These are phyloP conservation scores for Pteronura brasiliensis DNA, from an alignment of 2,113 vertebrate genomes.

Conservation along the genomic window DNA sequence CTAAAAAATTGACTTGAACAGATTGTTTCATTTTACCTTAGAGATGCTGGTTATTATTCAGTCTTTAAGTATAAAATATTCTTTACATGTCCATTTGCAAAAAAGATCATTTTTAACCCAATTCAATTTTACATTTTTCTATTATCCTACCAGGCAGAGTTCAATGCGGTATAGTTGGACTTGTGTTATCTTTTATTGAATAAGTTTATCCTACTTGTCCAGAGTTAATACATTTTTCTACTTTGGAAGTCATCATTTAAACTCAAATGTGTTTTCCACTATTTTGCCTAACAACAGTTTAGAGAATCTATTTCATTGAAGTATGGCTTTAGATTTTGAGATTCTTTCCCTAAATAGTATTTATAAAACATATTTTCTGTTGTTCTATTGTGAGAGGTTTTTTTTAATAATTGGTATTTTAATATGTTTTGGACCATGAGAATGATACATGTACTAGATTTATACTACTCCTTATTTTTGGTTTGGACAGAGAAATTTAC, in stretches of 20 bases:
- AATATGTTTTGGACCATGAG: neutral
- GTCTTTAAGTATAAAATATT: slow-evolving; percentile 21
- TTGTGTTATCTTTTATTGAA: slow-evolving; percentile 41
- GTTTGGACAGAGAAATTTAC: neutral
- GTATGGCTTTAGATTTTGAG: slow-evolving; percentile 54
- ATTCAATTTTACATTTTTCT: slow-evolving; percentile 55
- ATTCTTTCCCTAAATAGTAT: slow-evolving; percentile 49
- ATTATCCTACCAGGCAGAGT: neutral
- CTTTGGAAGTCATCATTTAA: slow-evolving; percentile 53
- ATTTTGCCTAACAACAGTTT: slow-evolving; percentile 56
- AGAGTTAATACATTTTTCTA: neutral
- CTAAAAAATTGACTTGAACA: neutral
- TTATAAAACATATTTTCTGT: slow-evolving; percentile 45
- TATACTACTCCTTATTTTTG: slow-evolving; percentile 10
- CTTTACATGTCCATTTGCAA: slow-evolving; percentile 15
- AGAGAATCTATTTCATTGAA: slow-evolving; percentile 49
- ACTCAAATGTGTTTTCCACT: slow-evolving; percentile 57
- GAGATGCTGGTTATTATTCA: slow-evolving; percentile 20
- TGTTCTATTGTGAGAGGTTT: neutral
- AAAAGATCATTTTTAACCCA: slow-evolving; percentile 30
- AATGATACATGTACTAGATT: slow-evolving; percentile 27
- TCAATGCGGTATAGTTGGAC: slow-evolving; percentile 1
- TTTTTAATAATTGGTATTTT: slow-evolving; percentile 41
- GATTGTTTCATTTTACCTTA: slow-evolving; percentile 16
- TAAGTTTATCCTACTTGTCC: neutral